These are phyloP conservation scores for Phrynocephalus forsythii DNA, from an alignment of 2,797 vertebrate genomes.

Conservation along the genomic window DNA sequence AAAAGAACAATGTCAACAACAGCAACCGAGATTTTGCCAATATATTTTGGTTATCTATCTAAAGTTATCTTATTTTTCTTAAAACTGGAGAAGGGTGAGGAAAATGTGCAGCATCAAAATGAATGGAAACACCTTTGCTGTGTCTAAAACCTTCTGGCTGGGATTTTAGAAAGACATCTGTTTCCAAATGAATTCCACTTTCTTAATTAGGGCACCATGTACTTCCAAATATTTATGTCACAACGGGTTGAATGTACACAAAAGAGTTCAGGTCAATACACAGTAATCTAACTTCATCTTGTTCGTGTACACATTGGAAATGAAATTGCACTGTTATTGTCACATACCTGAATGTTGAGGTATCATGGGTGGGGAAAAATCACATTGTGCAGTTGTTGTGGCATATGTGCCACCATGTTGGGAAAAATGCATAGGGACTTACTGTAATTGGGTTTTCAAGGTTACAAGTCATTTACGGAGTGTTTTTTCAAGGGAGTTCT, in stretches of 20 bases:
- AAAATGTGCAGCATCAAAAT: background rate
- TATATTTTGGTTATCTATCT: slow-evolving; percentile 5
- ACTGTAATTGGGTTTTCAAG: background rate
- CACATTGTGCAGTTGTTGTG: background rate
- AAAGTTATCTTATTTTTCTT: background rate
- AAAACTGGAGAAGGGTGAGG: background rate
- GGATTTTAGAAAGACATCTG: background rate
- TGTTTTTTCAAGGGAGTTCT: too few species aligned
- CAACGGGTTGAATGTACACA: background rate
- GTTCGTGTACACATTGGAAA: background rate
- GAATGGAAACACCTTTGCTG: background rate
- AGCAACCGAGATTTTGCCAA: background rate
- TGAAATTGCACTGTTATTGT: background rate
- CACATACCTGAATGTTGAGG: background rate
- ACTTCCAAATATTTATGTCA: slow-evolving; percentile 1
- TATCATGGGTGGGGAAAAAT: background rate
- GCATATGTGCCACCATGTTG: too few species aligned
- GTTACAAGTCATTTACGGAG: too few species aligned
- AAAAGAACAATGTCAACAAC: background rate
- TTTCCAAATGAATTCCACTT: background rate
- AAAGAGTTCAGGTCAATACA: background rate
- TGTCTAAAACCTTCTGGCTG: background rate
- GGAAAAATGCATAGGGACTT: too few species aligned
- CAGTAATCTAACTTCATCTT: background rate
- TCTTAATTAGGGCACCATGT: background rate